Evolutionary conservation across 2,113 vertebrate species (phyloP).

Genomic region (Malaclemys terrapin): DNA sequence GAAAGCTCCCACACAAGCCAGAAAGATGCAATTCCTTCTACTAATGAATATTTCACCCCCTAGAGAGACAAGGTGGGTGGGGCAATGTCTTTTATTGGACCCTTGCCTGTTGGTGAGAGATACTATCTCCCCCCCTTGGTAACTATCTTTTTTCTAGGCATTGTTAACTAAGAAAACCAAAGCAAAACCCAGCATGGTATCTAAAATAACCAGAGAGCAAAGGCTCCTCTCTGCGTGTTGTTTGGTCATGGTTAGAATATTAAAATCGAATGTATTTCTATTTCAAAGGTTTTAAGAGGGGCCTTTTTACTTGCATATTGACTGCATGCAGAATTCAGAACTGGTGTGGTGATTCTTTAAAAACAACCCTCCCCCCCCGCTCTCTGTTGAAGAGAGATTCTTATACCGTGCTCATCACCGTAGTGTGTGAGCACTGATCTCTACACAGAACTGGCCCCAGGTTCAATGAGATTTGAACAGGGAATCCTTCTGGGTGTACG

Average conservation of each 20-base stretch:
- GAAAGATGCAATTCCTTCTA: background rate
- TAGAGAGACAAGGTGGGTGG: too few species aligned
- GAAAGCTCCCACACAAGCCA: background rate
- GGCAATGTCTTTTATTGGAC: too few species aligned
- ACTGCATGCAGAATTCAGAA: background rate
- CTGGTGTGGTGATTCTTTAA: background rate
- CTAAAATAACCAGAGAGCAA: slow-evolving; percentile 17
- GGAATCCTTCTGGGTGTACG: background rate
- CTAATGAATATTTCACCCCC: background rate
- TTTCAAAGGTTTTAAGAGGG: background rate
- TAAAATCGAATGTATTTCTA: background rate
- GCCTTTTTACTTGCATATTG: background rate
- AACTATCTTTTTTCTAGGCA: slow-evolving; percentile 17
- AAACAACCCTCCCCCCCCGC: too few species aligned
- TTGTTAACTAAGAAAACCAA: background rate
- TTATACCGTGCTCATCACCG: too few species aligned
- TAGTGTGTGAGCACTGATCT: background rate
- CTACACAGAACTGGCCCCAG: background rate
- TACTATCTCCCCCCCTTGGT: background rate
- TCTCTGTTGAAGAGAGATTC: too few species aligned
- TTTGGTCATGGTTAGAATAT: background rate
- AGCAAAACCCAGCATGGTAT: background rate
- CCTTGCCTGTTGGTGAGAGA: too few species aligned
- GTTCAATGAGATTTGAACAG: background rate
- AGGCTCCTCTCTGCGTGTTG: background rate